phyloP scores from a whole-genome alignment of 2,888 invertebrate species.

The Myopa tessellatipennis region DNA sequence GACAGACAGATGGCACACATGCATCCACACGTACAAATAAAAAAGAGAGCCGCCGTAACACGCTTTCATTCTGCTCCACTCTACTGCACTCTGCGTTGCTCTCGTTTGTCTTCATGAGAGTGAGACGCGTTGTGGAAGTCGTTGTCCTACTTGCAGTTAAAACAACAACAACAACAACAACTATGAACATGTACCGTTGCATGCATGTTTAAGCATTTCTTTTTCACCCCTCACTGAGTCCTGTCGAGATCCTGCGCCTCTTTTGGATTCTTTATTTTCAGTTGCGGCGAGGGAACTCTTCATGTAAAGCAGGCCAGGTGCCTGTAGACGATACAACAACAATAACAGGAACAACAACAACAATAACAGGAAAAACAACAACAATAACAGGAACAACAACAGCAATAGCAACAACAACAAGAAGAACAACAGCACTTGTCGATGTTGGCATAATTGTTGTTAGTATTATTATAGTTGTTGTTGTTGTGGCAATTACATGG shows the following conservation, averaged over 20 bases:
- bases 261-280: no score
- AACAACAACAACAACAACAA: not conserved
- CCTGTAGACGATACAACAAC: no score
- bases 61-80: not conserved
- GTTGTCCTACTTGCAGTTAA: constrained; percentile 27
- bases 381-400: no score
- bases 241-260: no score
- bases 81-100: no score
- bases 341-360: not conserved
- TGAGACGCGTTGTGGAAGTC: constrained; percentile 17
- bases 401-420: no score
- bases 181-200: not conserved
- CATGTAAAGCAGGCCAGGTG: no score
- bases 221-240: no score
- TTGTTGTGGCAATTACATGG: no score
- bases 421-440: not conserved
- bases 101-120: not conserved
- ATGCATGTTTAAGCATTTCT: no score
- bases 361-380: not conserved
- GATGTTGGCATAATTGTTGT: not conserved
- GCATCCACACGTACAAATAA: not conserved
- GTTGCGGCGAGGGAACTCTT: no score
- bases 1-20: not conserved
- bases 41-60: not conserved
- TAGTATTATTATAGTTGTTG: no score